Evolutionary conservation across 2,113 vertebrate genomes (phyloP).

Genomic region (Psittacara wagleri): DNA sequence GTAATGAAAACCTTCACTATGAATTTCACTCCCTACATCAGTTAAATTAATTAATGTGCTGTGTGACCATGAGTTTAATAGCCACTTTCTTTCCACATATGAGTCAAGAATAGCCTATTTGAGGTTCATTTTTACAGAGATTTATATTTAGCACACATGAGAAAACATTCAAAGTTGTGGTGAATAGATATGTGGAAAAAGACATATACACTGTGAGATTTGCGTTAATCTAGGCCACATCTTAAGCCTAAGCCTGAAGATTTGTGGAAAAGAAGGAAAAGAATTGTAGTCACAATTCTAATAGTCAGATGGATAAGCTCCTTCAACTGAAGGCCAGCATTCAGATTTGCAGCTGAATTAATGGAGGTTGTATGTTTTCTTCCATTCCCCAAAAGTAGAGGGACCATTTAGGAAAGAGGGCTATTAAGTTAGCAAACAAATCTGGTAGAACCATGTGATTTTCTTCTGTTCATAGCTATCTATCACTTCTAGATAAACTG

Average conservation of each 20-base stretch:
- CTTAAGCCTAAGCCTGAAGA: not conserved
- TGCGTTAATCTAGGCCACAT: slow-evolving; percentile 1
- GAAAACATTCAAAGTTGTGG: not conserved
- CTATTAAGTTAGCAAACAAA: not conserved
- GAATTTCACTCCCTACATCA: not conserved
- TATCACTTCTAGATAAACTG: not conserved
- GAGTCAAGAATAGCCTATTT: not conserved
- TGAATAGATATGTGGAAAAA: not conserved
- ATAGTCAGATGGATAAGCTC: not conserved
- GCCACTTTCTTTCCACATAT: not conserved
- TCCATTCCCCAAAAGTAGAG: not conserved
- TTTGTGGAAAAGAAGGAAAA: not conserved
- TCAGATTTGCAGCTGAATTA: not conserved
- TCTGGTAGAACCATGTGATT: not conserved
- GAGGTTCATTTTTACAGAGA: not conserved
- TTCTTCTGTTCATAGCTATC: not conserved
- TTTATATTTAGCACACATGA: not conserved
- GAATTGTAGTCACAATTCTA: not conserved
- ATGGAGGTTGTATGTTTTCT: not conserved
- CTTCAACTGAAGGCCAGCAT: not conserved
- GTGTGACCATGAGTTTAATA: not conserved
- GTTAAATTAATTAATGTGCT: not conserved
- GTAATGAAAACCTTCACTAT: not conserved
- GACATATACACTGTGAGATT: not conserved
- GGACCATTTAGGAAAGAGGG: not conserved